These are phyloP conservation scores for Hydra vulgaris DNA, from an alignment of 30 jellyfish, hydroid and myxozoan species.

Conservation along the genomic window DNA sequence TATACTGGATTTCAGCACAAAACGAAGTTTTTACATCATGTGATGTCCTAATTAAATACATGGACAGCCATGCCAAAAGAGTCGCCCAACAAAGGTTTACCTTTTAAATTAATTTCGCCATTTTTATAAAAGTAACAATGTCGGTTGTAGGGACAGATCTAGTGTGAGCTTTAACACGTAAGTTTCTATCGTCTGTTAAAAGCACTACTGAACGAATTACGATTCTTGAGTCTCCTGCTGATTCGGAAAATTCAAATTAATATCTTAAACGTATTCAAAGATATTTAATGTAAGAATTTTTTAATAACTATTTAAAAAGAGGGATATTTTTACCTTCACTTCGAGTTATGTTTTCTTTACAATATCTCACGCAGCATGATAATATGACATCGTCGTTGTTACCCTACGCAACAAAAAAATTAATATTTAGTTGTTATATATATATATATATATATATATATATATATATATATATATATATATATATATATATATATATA, in stretches of 20 bases:
- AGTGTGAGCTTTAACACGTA: slow-evolving; percentile 88
- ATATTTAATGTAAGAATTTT: background rate
- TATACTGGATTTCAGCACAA: no score
- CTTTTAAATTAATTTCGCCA: slow-evolving; percentile 55
- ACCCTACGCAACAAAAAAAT: slow-evolving; percentile 57
- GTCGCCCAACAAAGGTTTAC: no score
- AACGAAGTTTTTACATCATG: no score
- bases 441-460: no score
- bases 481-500: no score
- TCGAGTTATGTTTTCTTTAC: slow-evolving; percentile 50
- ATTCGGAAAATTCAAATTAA: background rate
- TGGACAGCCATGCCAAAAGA: no score
- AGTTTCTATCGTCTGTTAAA: slow-evolving; percentile 81
- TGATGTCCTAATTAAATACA: no score
- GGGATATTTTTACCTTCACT: no score
- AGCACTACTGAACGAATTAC: slow-evolving; percentile 67
- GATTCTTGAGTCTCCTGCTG: slow-evolving; percentile 55
- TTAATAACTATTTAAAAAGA: no score
- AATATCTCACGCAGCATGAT: slow-evolving; percentile 80
- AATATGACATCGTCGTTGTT: slow-evolving; percentile 87
- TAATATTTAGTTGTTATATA: background rate
- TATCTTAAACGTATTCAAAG: background rate
- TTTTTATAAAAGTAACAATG: slow-evolving; percentile 47
- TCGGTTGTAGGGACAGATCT: slow-evolving; percentile 86
- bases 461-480: no score